Evolutionary conservation across 2,113 vertebrate genomes (phyloP).

Genomic region (Corythaeola cristata): DNA sequence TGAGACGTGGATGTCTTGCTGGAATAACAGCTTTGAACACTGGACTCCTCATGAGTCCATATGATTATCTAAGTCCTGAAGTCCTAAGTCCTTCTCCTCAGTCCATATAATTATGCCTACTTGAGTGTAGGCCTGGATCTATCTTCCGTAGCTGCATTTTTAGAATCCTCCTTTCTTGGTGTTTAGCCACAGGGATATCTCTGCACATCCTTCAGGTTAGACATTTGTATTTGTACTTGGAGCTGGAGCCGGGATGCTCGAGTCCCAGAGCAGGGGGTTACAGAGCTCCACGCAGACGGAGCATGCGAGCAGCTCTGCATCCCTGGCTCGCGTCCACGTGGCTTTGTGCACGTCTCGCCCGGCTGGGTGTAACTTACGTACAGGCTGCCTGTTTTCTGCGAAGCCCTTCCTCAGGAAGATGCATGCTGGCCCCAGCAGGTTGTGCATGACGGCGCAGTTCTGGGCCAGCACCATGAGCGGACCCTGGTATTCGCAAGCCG

Average conservation of each 20-base stretch:
- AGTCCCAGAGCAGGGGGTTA: background rate
- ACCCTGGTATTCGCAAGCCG: slow-evolving; percentile 80
- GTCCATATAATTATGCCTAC: background rate
- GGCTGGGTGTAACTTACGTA: slow-evolving; percentile 90
- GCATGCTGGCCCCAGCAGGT: slow-evolving; percentile 94
- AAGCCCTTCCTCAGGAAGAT: slow-evolving; percentile 98
- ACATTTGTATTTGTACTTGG: background rate
- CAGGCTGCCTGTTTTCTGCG: slow-evolving; percentile 96
- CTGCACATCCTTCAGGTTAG: background rate
- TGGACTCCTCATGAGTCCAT: background rate
- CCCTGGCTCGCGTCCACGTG: background rate
- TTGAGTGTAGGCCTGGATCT: background rate
- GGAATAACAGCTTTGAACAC: background rate
- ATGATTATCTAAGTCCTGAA: background rate
- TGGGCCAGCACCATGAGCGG: slow-evolving; percentile 90
- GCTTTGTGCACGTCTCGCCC: slow-evolving; percentile 8
- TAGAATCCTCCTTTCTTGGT: background rate
- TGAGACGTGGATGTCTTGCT: background rate
- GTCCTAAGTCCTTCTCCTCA: slow-evolving; percentile 8
- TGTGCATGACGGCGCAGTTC: slow-evolving; percentile 93
- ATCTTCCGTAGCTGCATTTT: background rate
- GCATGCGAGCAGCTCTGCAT: background rate
- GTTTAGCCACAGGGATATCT: background rate
- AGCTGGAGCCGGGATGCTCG: background rate
- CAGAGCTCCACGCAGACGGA: background rate